Evolutionary conservation across 2,113 vertebrate genomes (phyloP), one percentile per base, ranked within the genome.

Genomic region (Sminthopsis crassicaudata): DNA sequence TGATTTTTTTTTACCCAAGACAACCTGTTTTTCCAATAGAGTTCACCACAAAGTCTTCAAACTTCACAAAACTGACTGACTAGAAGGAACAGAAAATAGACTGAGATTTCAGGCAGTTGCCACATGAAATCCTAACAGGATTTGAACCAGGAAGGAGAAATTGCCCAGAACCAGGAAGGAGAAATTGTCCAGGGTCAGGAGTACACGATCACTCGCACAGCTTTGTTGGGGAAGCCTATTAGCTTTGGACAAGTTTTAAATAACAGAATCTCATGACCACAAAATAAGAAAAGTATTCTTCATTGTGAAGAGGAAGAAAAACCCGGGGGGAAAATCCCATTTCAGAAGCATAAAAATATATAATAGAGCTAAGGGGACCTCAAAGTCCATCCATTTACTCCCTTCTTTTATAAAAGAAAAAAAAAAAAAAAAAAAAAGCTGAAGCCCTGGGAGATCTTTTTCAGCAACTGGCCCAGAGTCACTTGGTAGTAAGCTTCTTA

Each of bases 1-100:
- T 26, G 46, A 90, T 96, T 98, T 22, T 84, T 98, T 98, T 95
- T 36, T 30, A 2, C 26, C 96, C 94, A 98, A 95, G 91, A 97
- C 53, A 97, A 95, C 94, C 94, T 97, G 88, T 93, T 97, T 96
- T 97, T 96, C 92, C 95, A 96, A 95, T 96, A 90, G n/a, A 9
- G 0, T 89, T 96, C 89, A 96, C 94, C 97, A 97, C 94, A 97
- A 95, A 96, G 46, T 9, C 92, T 92, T 89, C 94, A 24, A 95
- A 97, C 94, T n/a, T 54, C 88, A 93, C 0, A 0, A 10, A 55
- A 94, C 88, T 52, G 52, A 42, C 94, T 30, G 24, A 42, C 67
- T 42, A 42, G 19, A 84, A 84, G 51, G n/a, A 95, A 90, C 24
- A 53, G 36, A 51, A 90, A 60, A 24, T 2, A 50, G 88, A 96